Evolutionary conservation across 2,113 vertebrate species (phyloP).

Genomic region (Pontoporia blainvillei): DNA sequence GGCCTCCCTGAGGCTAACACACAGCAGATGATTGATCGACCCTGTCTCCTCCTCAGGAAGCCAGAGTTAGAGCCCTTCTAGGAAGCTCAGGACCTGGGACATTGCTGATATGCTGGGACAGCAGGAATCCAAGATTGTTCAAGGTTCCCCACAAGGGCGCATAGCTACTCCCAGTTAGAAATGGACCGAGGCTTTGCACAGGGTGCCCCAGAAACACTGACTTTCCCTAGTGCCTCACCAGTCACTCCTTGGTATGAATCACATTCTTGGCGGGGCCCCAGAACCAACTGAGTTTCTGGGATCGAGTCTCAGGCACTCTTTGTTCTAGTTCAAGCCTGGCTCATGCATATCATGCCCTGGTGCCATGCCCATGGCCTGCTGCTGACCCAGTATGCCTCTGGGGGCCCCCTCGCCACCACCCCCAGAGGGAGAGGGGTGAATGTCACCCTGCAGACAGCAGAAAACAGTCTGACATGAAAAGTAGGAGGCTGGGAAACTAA

Average conservation of each 20-base stretch:
- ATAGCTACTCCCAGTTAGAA: background rate
- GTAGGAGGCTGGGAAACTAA: background rate
- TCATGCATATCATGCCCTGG: conserved; percentile 33
- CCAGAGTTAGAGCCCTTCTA: background rate
- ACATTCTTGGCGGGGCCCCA: conserved; percentile 46
- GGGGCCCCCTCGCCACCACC: background rate
- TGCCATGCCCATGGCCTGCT: background rate
- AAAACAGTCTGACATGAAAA: background rate
- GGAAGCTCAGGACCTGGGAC: background rate
- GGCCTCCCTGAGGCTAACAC: background rate
- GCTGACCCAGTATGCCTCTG: conserved; percentile 1
- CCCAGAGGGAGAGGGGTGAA: background rate
- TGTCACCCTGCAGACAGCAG: background rate
- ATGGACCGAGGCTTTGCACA: background rate
- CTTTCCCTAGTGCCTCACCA: conserved; percentile 9
- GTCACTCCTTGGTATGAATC: conserved; percentile 46
- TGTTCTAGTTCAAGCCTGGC: conserved; percentile 36
- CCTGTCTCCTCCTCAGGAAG: conserved; percentile 1
- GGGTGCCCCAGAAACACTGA: background rate
- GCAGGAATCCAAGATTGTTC: background rate
- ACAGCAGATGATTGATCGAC: background rate
- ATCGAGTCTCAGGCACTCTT: conserved; percentile 52
- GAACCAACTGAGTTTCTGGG: conserved; percentile 60
- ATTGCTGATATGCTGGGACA: background rate
- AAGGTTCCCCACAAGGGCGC: background rate